Evolutionary conservation across 2,888 invertebrate species (phyloP).

Genomic region (Orthosia gracilis): DNA sequence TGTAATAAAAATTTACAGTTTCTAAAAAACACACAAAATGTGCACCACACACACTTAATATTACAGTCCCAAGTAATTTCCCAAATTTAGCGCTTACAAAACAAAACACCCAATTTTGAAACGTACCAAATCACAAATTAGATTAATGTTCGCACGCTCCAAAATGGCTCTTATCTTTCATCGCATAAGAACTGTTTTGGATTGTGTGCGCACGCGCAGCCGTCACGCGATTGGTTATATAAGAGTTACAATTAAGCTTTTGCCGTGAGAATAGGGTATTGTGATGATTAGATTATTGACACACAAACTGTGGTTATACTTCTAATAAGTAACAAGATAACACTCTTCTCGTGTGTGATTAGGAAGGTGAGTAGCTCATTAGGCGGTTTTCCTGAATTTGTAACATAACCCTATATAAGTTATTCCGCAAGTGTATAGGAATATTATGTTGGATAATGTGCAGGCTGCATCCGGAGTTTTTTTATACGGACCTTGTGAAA

Average conservation of each 20-base stretch:
- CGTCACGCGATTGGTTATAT: constrained; percentile 68
- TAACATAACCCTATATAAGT: not conserved
- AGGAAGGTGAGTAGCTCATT: constrained; percentile 24
- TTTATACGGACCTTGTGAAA: too few relatives aligned
- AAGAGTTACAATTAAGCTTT: constrained; percentile 65
- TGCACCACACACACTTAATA: constrained; percentile 5
- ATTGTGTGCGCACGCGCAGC: constrained; percentile 48
- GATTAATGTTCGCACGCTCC: constrained; percentile 51
- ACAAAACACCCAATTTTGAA: constrained; percentile 63
- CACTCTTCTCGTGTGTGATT: constrained; percentile 5
- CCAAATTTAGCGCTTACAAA: constrained; percentile 53
- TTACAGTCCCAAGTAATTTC: constrained; percentile 39
- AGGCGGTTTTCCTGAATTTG: constrained; percentile 31
- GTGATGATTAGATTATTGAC: constrained; percentile 64
- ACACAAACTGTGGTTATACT: constrained; percentile 51
- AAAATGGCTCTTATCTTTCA: constrained; percentile 52
- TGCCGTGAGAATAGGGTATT: constrained; percentile 64
- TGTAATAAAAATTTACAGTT: not conserved
- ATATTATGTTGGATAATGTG: too few relatives aligned
- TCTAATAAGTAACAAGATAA: constrained; percentile 58
- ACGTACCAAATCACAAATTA: constrained; percentile 60
- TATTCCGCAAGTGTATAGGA: not conserved
- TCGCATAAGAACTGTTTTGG: constrained; percentile 56
- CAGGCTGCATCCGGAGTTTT: too few relatives aligned
- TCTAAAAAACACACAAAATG: constrained; percentile 15